Evolutionary conservation across 2,888 invertebrate genomes (phyloP).

Genomic region (Drosophila anomalata): DNA sequence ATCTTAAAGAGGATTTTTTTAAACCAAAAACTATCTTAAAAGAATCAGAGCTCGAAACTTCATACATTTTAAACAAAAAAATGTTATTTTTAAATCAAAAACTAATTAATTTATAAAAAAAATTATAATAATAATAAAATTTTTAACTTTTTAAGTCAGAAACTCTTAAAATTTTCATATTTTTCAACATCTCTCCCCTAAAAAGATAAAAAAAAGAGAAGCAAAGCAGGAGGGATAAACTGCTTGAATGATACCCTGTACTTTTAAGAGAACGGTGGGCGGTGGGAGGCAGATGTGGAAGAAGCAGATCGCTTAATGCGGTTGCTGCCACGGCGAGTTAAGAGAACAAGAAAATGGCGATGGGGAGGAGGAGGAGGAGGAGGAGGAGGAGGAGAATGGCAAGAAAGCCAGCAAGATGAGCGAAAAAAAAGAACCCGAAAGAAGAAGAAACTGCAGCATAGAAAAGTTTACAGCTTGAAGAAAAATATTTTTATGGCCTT

Average conservation of each 20-base stretch:
- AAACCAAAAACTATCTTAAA: too few relatives aligned
- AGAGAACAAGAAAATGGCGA: background rate
- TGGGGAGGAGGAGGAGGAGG: too few relatives aligned
- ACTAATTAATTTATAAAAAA: too few relatives aligned
- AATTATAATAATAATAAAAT: too few relatives aligned
- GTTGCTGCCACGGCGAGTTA: conserved; percentile 10
- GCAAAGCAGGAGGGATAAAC: background rate
- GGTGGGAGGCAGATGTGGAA: background rate
- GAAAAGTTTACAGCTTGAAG: conserved; percentile 56
- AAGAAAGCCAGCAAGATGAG: background rate
- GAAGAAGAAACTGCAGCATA: conserved; percentile 51
- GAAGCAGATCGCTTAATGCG: conserved; percentile 8
- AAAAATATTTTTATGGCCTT: conserved; percentile 49
- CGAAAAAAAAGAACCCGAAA: conserved; percentile 18
- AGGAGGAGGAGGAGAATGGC: too few relatives aligned
- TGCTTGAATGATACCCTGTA: conserved; percentile 43
- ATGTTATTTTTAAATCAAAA: too few relatives aligned
- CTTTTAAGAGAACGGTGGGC: background rate
- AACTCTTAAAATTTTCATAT: too few relatives aligned
- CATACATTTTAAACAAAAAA: too few relatives aligned
- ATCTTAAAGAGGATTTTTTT: too few relatives aligned
- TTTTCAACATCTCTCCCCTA: too few relatives aligned
- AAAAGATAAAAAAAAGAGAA: background rate
- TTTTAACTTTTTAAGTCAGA: too few relatives aligned
- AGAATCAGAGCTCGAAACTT: too few relatives aligned